Percentiles rank a stretch among this genome's conserved stretches.
phyloP scores from a whole-genome alignment of 2,888 invertebrate species.

The Leucoptera coffeella region DNA sequence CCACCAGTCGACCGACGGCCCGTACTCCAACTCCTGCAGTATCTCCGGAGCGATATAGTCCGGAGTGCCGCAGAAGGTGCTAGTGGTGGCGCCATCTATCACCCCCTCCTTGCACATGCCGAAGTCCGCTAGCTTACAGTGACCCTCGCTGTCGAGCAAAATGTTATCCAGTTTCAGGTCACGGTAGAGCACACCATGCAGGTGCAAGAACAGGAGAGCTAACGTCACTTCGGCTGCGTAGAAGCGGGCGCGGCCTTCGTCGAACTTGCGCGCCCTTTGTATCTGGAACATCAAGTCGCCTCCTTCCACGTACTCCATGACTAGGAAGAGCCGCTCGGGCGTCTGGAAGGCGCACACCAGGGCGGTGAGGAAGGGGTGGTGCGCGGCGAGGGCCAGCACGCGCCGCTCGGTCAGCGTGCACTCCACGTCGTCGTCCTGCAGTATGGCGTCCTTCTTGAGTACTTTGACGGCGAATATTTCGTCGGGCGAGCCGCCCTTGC shows the following conservation, averaged over 20 bases:
- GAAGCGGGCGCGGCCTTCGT: slow-evolving; percentile 85
- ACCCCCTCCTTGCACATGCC: slow-evolving; percentile 99
- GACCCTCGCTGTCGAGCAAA: slow-evolving; percentile 90
- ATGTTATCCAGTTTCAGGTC: slow-evolving; percentile 99
- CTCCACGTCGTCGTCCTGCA: slow-evolving; percentile 98
- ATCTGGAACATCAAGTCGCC: slow-evolving; percentile 99
- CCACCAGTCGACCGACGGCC: slow-evolving; percentile 92
- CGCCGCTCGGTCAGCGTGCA: slow-evolving; percentile 98
- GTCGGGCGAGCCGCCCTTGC: slow-evolving; percentile 59
- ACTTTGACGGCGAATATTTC: slow-evolving; percentile 80
- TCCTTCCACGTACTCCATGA: slow-evolving; percentile 98
- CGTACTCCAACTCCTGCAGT: slow-evolving; percentile 87
- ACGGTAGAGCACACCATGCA: slow-evolving; percentile 95
- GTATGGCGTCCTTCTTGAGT: slow-evolving; percentile 95
- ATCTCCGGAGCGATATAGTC: slow-evolving; percentile 99
- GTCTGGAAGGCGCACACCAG: slow-evolving; percentile 97
- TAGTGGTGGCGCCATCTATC: slow-evolving; percentile 79
- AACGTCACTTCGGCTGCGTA: slow-evolving; percentile 98
- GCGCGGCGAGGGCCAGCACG: slow-evolving; percentile 93
- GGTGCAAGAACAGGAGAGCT: slow-evolving; percentile 94
- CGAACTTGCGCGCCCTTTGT: slow-evolving; percentile 95
- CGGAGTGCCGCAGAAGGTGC: slow-evolving; percentile 98
- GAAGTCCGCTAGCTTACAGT: slow-evolving; percentile 90
- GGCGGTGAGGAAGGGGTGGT: slow-evolving; percentile 96
- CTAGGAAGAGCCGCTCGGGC: slow-evolving; percentile 92